Base-by-base conservation (phyloP, 2,113 vertebrate species). In the Odontesthes bonariensis region DNA sequence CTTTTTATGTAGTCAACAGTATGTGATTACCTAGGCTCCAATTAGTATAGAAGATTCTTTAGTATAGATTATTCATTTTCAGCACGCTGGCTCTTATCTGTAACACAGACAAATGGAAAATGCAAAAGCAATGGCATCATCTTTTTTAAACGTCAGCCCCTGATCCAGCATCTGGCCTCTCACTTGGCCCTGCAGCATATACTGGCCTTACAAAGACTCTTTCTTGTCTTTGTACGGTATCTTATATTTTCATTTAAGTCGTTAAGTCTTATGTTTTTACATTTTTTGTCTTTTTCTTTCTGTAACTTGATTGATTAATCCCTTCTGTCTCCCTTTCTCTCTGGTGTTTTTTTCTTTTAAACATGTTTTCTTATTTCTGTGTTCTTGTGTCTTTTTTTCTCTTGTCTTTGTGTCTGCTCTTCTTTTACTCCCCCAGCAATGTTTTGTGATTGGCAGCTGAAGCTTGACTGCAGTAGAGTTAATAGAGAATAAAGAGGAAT, bases 391-490 rank as follows among this genome's bases (percentile, higher is more conserved):
- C 35, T 67, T 13, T 42, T 44, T 60, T 35, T 46, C 73, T n/a
- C 73, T 57, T 61, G 59, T 79, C 83, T 87, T 86, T 81, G 78
- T 83, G 76, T 79, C 64, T 54, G 44, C 79, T 60, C 69, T 73
- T 67, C 51, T 81, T 81, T 87, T 85, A 38, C 81, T 90, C 85
- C 75, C 68, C 82, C 62, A 68, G 83, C 79, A 65, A 51, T 64
- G 85, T 74, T 88, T 85, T 76, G 80, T 93, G 92, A 93, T 93
- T 93, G 91, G 88, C 91, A 92, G 91, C 76, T 84, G 75, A 67
- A 88, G 91, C 86, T 82, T 84, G 89, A 87, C 87, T 90, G 90
- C 88, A 49, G 83, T 63, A 57, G 88, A 90, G 88, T 83, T 90
- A 91, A 88, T 87, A 85, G 87, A 90, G 87, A 89, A 89, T 80